These are phyloP conservation scores for Phrynocephalus guinanensis DNA, from an alignment of 2,797 vertebrate genomes.

Conservation along the genomic window DNA sequence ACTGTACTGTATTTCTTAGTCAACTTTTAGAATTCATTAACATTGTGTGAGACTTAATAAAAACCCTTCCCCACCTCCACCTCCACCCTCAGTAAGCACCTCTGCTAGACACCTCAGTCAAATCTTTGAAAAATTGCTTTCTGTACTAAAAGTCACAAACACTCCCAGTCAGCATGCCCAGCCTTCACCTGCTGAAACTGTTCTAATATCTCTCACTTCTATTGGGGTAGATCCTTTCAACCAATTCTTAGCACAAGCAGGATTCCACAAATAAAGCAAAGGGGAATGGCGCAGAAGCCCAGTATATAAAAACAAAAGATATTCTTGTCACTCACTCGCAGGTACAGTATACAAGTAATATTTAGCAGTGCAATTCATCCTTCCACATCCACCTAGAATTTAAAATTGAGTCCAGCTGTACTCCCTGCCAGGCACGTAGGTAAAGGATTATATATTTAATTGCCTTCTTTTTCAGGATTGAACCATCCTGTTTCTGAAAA, in stretches of 20 bases:
- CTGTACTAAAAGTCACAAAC: background rate
- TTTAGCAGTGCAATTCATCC: background rate
- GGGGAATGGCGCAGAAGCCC: background rate
- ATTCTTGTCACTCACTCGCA: background rate
- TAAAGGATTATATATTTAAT: background rate
- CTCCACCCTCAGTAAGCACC: background rate
- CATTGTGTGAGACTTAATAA: constrained; percentile 25
- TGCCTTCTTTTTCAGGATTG: background rate
- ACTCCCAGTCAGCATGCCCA: background rate
- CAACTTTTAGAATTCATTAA: constrained; percentile 26
- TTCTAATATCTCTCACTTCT: background rate
- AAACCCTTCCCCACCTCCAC: background rate
- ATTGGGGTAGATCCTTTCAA: background rate
- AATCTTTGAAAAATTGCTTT: too few relatives aligned
- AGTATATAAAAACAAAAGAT: background rate
- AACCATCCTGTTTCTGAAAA: background rate
- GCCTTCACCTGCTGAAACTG: background rate
- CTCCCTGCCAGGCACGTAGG: background rate
- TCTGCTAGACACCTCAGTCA: background rate
- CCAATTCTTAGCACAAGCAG: background rate
- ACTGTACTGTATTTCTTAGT: accelerated
- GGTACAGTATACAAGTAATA: background rate
- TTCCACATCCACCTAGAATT: background rate
- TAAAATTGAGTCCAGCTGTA: too few relatives aligned
- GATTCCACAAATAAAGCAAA: constrained; percentile 1